Percentiles rank a stretch among this genome's conserved stretches.
phyloP scores from a whole-genome alignment of 2,797 vertebrate genomes.

The Ceryle rudis region DNA sequence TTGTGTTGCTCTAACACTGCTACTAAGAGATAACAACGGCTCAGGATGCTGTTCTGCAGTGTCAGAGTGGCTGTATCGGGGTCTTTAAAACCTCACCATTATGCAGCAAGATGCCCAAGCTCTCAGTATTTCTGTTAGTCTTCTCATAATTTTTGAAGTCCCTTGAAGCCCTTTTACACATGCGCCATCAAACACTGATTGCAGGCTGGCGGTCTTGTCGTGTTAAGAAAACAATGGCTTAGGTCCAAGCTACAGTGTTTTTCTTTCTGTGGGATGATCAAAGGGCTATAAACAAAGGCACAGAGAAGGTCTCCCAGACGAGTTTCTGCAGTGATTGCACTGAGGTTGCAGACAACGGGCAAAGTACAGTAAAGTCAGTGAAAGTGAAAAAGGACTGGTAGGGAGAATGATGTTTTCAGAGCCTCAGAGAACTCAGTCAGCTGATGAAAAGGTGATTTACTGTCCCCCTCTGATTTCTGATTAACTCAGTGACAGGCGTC shows the following conservation, averaged over 20 bases:
- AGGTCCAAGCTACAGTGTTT: slow-evolving; percentile 49
- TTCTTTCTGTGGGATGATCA: slow-evolving; percentile 60
- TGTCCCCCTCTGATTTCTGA: not conserved
- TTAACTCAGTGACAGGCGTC: not conserved
- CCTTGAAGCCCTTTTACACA: not conserved
- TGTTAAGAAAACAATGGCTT: slow-evolving; percentile 35
- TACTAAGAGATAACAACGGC: rapidly evolving
- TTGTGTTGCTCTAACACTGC: not conserved
- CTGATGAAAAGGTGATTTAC: not conserved
- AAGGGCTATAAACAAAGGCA: slow-evolving; percentile 59
- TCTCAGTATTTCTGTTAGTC: not conserved
- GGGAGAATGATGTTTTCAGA: not conserved
- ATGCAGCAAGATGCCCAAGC: not conserved
- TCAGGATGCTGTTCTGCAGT: not conserved
- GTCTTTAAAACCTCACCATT: not conserved
- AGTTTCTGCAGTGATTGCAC: slow-evolving; percentile 27
- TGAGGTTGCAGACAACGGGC: slow-evolving; percentile 36
- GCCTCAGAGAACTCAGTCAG: not conserved
- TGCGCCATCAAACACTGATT: not conserved
- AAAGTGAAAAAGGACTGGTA: slow-evolving; percentile 54
- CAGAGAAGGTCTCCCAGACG: slow-evolving; percentile 36
- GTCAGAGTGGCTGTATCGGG: not conserved
- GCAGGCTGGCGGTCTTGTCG: not conserved
- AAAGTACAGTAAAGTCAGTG: slow-evolving; percentile 43
- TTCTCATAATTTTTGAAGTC: not conserved